Evolutionary conservation across 2,113 vertebrate species (phyloP).

Genomic region (Hypocryptadius cinnamomeus): DNA sequence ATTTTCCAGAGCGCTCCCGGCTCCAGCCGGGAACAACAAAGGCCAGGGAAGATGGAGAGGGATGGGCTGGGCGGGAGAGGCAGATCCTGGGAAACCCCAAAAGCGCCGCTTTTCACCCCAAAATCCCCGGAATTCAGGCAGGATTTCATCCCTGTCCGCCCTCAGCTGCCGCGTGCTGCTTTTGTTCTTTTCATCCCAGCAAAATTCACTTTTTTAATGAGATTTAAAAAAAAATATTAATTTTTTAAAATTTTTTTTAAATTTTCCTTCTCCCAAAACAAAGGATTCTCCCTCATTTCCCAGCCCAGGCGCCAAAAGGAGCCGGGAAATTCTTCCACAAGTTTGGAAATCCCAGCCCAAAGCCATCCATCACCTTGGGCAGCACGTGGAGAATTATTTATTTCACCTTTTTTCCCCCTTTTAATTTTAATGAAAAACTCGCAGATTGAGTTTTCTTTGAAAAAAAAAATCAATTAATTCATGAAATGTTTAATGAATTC

Average conservation of each 20-base stretch:
- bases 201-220: background rate
- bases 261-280: background rate
- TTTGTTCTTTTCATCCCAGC: background rate
- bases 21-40: background rate
- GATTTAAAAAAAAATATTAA: background rate
- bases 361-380: background rate
- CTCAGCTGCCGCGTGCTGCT: no score
- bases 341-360: background rate
- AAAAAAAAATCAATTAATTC: background rate
- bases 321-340: background rate
- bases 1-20: background rate
- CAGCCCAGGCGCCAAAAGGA: background rate
- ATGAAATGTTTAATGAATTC: background rate
- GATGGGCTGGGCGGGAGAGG: background rate
- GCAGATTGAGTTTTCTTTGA: background rate
- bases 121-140: background rate
- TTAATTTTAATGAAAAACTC: background rate
- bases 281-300: background rate
- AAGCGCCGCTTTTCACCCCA: background rate
- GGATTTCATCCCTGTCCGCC: background rate
- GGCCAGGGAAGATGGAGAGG: background rate
- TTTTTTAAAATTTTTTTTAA: background rate
- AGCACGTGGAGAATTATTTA: background rate
- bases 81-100: background rate
- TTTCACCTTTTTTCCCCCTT: background rate